Evolutionary conservation across 2,797 vertebrate genomes (phyloP), one percentile per base, ranked within the genome.

Genomic region (Vespertilio murinus): DNA sequence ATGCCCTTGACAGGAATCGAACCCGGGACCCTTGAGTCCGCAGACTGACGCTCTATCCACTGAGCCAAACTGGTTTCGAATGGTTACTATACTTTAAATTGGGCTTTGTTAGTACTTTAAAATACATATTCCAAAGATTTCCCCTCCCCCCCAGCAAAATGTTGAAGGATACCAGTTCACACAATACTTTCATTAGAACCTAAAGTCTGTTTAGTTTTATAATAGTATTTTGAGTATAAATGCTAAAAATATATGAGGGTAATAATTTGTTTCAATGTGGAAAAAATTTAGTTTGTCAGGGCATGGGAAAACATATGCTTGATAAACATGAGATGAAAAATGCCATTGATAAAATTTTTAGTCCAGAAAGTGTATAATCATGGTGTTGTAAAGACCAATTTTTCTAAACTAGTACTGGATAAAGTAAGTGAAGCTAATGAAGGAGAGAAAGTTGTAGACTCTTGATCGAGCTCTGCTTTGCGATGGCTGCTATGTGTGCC

Each of bases 181-280:
- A 6, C 42, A 74, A 56, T 92, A 38, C 71, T 88, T 88, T 91
- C 28, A 61, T 78, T 84, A 82, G 38, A 73, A 84, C 42, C 86
- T 92, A 82, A 86, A 80, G 61, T 73, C 90, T 92, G n/a, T 82
- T 89, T 69, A 56, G 42, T 79, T 77, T 90, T 78, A 56, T 20
- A 45, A 7, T 81, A 42, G 30, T 89, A 52, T 65, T 82, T 95
- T 94, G 28, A 81, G 40, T 45, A 33, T 87, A 85, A 89, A 75
- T 90, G 78, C 40, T 88, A 59, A 93, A 94, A 71, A 49, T 91
- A 69, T 7, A 18, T 49, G 83, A 95, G 18, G 56, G 16, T 64
- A 59, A 61, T 86, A 22, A 65, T 85, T 93, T 91, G 59, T 89
- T 94, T 94, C 82, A 81, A 3, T 65, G n/a, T 90, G 52, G 82